These are phyloP conservation scores for Holcopasites calliopsidis DNA, from an alignment of 1,140 invertebrate genomes.

Conservation along the genomic window DNA sequence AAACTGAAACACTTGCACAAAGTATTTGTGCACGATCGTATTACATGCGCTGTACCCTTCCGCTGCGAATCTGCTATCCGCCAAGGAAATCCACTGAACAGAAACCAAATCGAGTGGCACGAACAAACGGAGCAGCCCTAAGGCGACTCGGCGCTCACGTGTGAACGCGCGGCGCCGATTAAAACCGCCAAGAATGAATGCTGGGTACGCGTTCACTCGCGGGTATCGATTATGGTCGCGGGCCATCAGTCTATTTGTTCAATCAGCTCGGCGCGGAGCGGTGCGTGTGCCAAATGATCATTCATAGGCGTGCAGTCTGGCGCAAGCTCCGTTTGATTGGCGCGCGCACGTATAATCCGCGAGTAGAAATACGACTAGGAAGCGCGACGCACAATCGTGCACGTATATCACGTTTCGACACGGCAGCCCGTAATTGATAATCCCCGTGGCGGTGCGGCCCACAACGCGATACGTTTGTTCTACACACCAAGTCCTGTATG, in stretches of 20 bases:
- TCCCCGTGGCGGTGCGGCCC: conserved; percentile 35
- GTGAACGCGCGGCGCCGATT: too few species aligned
- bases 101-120: too few species aligned
- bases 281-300: conserved; percentile 44
- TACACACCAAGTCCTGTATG: too few species aligned
- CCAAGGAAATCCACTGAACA: too few species aligned
- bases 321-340: background rate
- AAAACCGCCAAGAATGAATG: background rate
- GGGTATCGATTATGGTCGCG: conserved; percentile 12
- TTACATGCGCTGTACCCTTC: too few species aligned
- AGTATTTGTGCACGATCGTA: too few species aligned
- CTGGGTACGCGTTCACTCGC: background rate
- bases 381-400: background rate
- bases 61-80: too few species aligned
- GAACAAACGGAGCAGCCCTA: too few species aligned
- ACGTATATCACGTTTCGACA: conserved; percentile 40
- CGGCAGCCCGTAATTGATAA: conserved; percentile 60
- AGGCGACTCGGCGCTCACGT: too few species aligned
- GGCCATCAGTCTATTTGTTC: conserved; percentile 33
- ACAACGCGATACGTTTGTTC: conserved; percentile 39
- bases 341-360: background rate
- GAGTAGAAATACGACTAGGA: background rate
- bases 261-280: conserved; percentile 37
- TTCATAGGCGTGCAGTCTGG: conserved; percentile 2
- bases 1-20: too few species aligned